phyloP scores from a whole-genome alignment of 23 tunicate species.

The Ascidia mentula region DNA sequence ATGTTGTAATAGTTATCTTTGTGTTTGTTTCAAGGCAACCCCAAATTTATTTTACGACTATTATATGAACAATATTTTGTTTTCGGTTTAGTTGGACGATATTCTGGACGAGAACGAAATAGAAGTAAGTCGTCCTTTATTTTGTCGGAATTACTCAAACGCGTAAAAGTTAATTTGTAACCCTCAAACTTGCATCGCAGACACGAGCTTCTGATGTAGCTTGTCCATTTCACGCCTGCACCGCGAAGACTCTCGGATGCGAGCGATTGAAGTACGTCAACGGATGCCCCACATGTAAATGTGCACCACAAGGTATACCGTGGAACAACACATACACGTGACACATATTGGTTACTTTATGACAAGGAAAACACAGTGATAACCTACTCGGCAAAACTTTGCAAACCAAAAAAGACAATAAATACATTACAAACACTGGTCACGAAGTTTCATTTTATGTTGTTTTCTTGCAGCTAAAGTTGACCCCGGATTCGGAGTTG shows the following conservation, averaged over 20 bases:
- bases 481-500: no score
- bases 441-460: no score
- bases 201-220: neutral
- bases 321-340: neutral
- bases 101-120: neutral
- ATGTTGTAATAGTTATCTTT: neutral
- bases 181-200: neutral
- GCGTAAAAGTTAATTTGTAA: neutral
- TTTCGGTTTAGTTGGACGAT: neutral
- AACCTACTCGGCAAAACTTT: no score
- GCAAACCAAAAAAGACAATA: no score
- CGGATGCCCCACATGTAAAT: neutral
- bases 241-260: slow-evolving; percentile 32
- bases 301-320: neutral
- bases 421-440: no score
- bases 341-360: no score
- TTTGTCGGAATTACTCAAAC: neutral
- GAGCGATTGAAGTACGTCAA: neutral
- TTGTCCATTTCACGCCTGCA: slow-evolving; percentile 37
- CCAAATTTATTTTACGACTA: no score
- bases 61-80: no score
- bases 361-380: no score
- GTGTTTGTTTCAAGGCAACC: no score
- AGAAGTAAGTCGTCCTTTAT: neutral
- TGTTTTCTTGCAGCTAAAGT: no score